Percentiles rank a stretch among this genome's conserved stretches.
phyloP scores from a whole-genome alignment of 2,888 invertebrate species.

The Heliconius ismenius region DNA sequence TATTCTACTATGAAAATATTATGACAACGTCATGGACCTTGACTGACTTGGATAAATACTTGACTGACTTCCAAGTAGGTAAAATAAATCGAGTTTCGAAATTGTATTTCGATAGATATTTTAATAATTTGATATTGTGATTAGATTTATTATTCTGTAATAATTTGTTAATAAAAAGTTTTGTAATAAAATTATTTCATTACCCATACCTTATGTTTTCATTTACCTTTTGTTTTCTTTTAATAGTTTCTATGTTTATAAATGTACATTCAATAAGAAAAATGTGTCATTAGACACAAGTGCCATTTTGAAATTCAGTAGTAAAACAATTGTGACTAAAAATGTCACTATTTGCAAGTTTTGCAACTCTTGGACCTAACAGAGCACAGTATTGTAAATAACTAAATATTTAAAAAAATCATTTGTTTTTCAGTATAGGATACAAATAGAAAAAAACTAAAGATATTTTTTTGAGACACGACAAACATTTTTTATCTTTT shows the following conservation, averaged over 20 bases:
- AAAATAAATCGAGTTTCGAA: conserved; percentile 29
- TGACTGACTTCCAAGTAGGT: not conserved
- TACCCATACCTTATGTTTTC: not conserved
- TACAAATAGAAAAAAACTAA: too few relatives aligned
- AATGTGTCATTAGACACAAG: too few relatives aligned
- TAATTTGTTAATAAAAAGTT: conserved; percentile 69
- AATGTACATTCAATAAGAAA: too few relatives aligned
- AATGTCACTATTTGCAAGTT: too few relatives aligned
- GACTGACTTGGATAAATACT: conserved; percentile 10
- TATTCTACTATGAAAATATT: conserved; percentile 26
- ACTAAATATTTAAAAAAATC: too few relatives aligned
- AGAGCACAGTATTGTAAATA: too few relatives aligned
- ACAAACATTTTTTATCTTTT: too few relatives aligned
- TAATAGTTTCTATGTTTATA: not conserved
- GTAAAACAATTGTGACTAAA: too few relatives aligned
- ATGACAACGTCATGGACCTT: conserved; percentile 29
- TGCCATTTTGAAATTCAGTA: too few relatives aligned
- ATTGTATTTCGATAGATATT: conserved; percentile 32
- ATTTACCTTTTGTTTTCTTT: not conserved
- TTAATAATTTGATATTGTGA: conserved; percentile 66
- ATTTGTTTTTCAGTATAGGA: too few relatives aligned
- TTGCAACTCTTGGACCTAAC: too few relatives aligned
- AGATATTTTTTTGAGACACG: too few relatives aligned
- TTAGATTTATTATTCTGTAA: conserved; percentile 60
- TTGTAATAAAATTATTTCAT: conserved; percentile 47